phyloP scores from a whole-genome alignment of 2,113 vertebrate genomes.

The Sterna hirundo region DNA sequence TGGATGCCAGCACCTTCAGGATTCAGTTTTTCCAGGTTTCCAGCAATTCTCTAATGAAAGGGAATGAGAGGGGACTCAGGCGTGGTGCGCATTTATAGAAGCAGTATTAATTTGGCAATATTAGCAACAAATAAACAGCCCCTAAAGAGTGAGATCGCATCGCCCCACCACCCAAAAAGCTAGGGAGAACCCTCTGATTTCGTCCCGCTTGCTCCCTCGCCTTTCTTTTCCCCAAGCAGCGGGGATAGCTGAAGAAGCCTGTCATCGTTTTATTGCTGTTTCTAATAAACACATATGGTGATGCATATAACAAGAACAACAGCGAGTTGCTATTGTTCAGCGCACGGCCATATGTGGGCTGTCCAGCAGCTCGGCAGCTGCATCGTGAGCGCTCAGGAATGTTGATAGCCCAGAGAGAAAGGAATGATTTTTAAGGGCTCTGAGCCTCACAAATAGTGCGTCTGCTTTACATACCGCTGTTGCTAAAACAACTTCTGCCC shows the following conservation, averaged over 20 bases:
- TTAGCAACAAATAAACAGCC: background rate
- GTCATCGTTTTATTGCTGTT: constrained; percentile 63
- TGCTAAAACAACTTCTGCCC: constrained; percentile 24
- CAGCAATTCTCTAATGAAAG: background rate
- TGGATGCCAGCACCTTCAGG: background rate
- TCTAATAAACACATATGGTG: constrained; percentile 62
- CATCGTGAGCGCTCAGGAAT: constrained; percentile 36
- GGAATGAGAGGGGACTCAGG: background rate
- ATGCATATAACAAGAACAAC: constrained; percentile 39
- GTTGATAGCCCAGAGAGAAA: constrained; percentile 43
- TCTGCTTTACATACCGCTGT: constrained; percentile 1
- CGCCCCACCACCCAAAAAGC: background rate
- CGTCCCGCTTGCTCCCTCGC: background rate
- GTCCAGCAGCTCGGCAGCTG: constrained; percentile 35
- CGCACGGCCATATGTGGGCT: constrained; percentile 30
- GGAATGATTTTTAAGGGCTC: constrained; percentile 26
- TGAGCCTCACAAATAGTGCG: constrained; percentile 2
- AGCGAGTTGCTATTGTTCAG: constrained; percentile 44
- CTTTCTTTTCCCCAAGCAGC: constrained; percentile 33
- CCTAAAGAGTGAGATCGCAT: background rate
- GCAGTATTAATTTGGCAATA: background rate
- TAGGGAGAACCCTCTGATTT: background rate
- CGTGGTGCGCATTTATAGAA: background rate
- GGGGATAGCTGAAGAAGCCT: constrained; percentile 51
- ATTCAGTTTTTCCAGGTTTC: background rate